Percentiles rank a stretch among this genome's conserved stretches.
These are phyloP conservation scores for Cybosia mesomella DNA, from an alignment of 2,888 invertebrate species.

Conservation along the genomic window DNA sequence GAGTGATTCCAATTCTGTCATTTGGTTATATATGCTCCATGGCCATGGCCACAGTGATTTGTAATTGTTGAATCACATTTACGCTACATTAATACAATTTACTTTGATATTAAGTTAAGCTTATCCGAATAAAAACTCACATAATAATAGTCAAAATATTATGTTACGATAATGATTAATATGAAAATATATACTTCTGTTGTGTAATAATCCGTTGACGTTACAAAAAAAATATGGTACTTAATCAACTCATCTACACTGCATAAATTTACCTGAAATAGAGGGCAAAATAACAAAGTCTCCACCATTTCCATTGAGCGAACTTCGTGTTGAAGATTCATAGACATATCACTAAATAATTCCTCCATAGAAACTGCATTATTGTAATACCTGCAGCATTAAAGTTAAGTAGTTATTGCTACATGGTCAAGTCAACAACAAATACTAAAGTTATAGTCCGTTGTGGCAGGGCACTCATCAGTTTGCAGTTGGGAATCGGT, in stretches of 20 bases:
- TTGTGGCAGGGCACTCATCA: no score
- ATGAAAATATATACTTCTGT: no score
- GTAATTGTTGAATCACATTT: not conserved
- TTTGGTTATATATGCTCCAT: no score
- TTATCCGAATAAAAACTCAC: no score
- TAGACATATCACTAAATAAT: slow-evolving; percentile 76
- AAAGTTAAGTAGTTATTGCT: not conserved
- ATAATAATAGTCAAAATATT: not conserved
- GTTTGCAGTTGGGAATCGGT: no score
- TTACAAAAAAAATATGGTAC: no score
- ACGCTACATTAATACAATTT: not conserved
- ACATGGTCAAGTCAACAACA: not conserved
- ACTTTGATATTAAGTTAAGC: no score
- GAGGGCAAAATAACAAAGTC: slow-evolving; percentile 70
- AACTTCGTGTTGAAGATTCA: slow-evolving; percentile 78
- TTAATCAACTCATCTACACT: not conserved
- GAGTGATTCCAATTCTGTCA: no score
- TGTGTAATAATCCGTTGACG: no score
- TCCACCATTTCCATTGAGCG: slow-evolving; percentile 78
- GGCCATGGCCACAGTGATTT: not conserved
- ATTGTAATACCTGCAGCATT: slow-evolving; percentile 75
- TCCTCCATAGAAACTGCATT: slow-evolving; percentile 74
- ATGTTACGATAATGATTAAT: no score
- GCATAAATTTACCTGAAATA: slow-evolving; percentile 71
- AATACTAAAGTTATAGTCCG: not conserved